Evolutionary conservation across 1,140 invertebrate genomes (phyloP), one percentile per base, ranked within the genome.

Genomic region (Heliconius melpomene): DNA sequence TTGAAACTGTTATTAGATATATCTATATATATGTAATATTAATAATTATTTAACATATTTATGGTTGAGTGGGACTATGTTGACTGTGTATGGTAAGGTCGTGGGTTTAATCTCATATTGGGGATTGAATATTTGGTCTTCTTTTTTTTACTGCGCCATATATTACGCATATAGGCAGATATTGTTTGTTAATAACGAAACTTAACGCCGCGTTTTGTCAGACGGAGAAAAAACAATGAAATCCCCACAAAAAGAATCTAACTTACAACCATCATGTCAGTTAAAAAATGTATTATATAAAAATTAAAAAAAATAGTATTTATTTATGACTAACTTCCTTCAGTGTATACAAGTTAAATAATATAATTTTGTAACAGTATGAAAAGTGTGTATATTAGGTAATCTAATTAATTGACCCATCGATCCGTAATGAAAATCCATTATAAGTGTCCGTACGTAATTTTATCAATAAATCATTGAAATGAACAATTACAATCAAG

Each of bases 391-490:
- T 26, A 5, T 20, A 77, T 75, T 79, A 79, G 38, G 57, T 79
- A 79, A 75, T 71, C 23, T 75, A 46, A 75, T 79, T 80, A 80
- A 76, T 32, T 36, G 50, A 54, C 7, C 74, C 79, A 80, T 76
- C 79, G 79, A 54, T 54, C 79, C 79, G 79, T 80, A 77, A 73
- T 80, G 70, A 46, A 40, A 72, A 72, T 75, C 72, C 74, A 77
- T 77, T 80, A 80, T 80, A 76, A 50, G 76, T 80, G 71, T 54
- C 60, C 29, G 79, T 57, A 75, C 50, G 70, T 80, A 80, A 80
- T 80, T 80, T 73, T 57, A 77, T 77, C 50, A 79, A 32, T 79
- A 75, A 79, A 79, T 79, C 78, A 75, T 36, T 36, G 32, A 36
- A 71, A 32, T 9, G n/a, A 78, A 79, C 74, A 75, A 79, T 79